phyloP scores from a whole-genome alignment of 2,888 invertebrate species.

The Brenthis daphne region DNA sequence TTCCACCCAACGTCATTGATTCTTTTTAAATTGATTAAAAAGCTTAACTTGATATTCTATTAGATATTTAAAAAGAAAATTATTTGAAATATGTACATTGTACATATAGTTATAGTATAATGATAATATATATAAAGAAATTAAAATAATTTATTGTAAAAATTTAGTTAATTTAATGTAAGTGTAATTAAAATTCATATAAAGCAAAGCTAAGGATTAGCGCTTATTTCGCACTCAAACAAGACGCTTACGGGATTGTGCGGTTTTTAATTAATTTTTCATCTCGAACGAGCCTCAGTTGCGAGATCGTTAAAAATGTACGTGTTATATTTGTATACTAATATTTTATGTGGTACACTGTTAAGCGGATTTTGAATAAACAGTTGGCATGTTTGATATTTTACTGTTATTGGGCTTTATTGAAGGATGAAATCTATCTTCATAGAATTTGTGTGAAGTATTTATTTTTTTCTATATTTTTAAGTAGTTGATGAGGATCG shows the following conservation, averaged over 20 bases:
- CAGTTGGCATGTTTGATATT: not conserved
- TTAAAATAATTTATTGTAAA: not conserved
- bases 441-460: not conserved
- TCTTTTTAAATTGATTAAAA: too few species aligned
- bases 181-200: slow-evolving; percentile 20
- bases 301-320: slow-evolving; percentile 28
- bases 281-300: slow-evolving; percentile 27
- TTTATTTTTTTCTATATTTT: too few species aligned
- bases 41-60: too few species aligned
- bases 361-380: slow-evolving; percentile 10
- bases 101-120: too few species aligned
- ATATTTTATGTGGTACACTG: slow-evolving; percentile 16
- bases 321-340: slow-evolving; percentile 18
- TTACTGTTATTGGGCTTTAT: slow-evolving; percentile 3
- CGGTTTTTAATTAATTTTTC: slow-evolving; percentile 39
- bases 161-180: not conserved
- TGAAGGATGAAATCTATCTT: not conserved
- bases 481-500: too few species aligned
- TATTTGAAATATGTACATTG: too few species aligned
- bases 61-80: too few species aligned
- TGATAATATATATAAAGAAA: not conserved
- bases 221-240: slow-evolving; percentile 31
- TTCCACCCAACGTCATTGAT: too few species aligned
- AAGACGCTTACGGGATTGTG: slow-evolving; percentile 27
- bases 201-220: slow-evolving; percentile 28